Evolutionary conservation across 2,888 invertebrate species (phyloP), one percentile per base, ranked within the genome.

Genomic region (Ennomos fuscantarius): DNA sequence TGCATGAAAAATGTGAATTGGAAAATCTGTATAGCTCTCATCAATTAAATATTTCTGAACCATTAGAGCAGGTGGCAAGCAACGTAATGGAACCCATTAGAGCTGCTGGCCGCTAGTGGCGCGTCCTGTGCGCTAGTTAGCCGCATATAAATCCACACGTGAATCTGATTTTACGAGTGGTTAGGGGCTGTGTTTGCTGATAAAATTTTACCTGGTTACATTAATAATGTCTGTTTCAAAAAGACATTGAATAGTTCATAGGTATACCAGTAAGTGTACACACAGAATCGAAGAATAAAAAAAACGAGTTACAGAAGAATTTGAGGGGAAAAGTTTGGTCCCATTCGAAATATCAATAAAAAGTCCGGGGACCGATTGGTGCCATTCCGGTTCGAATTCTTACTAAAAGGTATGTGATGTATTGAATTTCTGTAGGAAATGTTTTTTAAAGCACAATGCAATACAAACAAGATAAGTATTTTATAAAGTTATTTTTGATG

Each of bases 11-110:
- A 63, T 54, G 55, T 36, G 55, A 55, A 55, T 62, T 50, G 31
- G 42, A 53, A 78, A 84, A 84, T 84, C 84, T 79, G 83, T 81
- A 81, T 76, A 70, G 78, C 74, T 73, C 80, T 82, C 86, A 87
- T 87, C 86, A 87, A 89, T 90, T 89, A 89, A 87, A 89, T 89
- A 89, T 89, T 89, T 88, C 82, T 87, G 86, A 82, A 69, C 86
- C 87, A 89, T 89, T 90, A 91, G 88, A 83, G 77, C 87, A 87
- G 86, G 87, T 89, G 89, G 86, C 78, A 81, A 76, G 82, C 81
- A 80, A 70, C 84, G 83, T 88, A 89, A 89, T 89, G 87, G 89
- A 85, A 83, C 79, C 89, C 86, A 89, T 88, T 90, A 89, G 82
- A 81, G 80, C 78, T 72, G 78, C 70, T 74, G 64, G 64, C 55